Evolutionary conservation across 2,113 vertebrate genomes (phyloP), one percentile per base, ranked within the genome.

Genomic region (Cacatua alba): DNA sequence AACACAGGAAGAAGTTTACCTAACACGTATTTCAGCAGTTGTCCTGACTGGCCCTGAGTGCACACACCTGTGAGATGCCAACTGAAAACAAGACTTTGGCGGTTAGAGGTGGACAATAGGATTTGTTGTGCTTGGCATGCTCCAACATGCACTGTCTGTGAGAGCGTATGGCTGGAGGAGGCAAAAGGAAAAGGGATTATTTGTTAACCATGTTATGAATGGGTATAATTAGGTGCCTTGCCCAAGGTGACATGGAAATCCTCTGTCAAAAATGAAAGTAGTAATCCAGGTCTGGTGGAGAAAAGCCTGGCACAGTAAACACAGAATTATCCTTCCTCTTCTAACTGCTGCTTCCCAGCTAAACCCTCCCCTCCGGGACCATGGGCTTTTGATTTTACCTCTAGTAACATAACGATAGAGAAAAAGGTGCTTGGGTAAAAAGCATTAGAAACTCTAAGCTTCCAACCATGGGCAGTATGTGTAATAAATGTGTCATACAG

Each of bases 161-260:
- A 55, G 4, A 41, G 10, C 1, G 1, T 21, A 4, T 33, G 69
- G 43, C 81, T 80, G 53, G 60, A 76, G 68, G 74, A 93, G 21
- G 74, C 41, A 35, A 33, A 93, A 63, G 26, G 88, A 59, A 84
- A 90, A 82, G 41, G 10, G n/a, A 75, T 24, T 31, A 25, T 64
- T 78, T 81, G 75, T 83, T 96, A 17, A 23, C 51, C 0, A 0
- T 41, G 48, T 76, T 96, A 94, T 72, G 70, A 86, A 93, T 95
- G 81, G 59, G 37, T 64, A 44, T 87, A 95, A 94, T 96, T 92
- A 94, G 84, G 62, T 92, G 37, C 60, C 60, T 96, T 93, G 88
- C 85, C 92, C 86, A 96, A 93, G 82, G 88, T 94, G 83, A 93
- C 43, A 0, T 41, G 63, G 80, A 92, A 94, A 96, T 89, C 92